A percentile compares a stretch with the other conserved stretches of the same genome.
These are phyloP conservation scores for Drosophila mayaguana DNA, from an alignment of 2,888 invertebrate genomes.

Conservation along the genomic window DNA sequence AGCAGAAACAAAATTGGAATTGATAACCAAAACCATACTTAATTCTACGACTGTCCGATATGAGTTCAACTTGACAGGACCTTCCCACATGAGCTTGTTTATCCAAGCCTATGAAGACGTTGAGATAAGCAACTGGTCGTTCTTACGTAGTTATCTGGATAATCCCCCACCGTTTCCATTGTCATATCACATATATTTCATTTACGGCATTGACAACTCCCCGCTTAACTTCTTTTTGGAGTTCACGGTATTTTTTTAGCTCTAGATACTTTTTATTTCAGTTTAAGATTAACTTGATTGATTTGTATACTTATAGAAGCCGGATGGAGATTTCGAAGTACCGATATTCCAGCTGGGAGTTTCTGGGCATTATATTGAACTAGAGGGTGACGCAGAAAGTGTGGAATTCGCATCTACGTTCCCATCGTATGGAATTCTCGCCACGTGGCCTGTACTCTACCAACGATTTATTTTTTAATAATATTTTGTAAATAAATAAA, in stretches of 20 bases:
- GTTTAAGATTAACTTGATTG: not conserved
- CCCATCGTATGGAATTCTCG: constrained; percentile 86
- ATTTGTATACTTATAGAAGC: constrained; percentile 41
- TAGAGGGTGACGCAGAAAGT: constrained; percentile 84
- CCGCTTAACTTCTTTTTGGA: constrained; percentile 74
- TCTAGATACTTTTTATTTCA: not conserved
- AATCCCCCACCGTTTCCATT: constrained; percentile 19
- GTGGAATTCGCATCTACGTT: constrained; percentile 79
- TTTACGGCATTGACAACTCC: constrained; percentile 65
- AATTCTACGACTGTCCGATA: constrained; percentile 53
- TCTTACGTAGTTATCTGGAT: constrained; percentile 63
- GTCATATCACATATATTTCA: constrained; percentile 73
- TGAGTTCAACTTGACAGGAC: constrained; percentile 73
- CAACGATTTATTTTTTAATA: constrained; percentile 65
- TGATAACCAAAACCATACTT: constrained; percentile 57
- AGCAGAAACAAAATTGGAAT: constrained; percentile 52
- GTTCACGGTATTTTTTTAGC: constrained; percentile 55
- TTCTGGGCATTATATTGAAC: constrained; percentile 85
- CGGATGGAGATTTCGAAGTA: constrained; percentile 56
- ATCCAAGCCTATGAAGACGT: constrained; percentile 67
- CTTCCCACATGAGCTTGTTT: constrained; percentile 76
- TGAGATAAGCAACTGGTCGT: constrained; percentile 74
- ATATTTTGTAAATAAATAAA: not conserved
- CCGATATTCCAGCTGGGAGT: constrained; percentile 84
- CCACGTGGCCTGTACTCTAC: constrained; percentile 86